Base-by-base conservation (phyloP, 1,140 invertebrate genomes). In the Drosophila nannoptera region DNA sequence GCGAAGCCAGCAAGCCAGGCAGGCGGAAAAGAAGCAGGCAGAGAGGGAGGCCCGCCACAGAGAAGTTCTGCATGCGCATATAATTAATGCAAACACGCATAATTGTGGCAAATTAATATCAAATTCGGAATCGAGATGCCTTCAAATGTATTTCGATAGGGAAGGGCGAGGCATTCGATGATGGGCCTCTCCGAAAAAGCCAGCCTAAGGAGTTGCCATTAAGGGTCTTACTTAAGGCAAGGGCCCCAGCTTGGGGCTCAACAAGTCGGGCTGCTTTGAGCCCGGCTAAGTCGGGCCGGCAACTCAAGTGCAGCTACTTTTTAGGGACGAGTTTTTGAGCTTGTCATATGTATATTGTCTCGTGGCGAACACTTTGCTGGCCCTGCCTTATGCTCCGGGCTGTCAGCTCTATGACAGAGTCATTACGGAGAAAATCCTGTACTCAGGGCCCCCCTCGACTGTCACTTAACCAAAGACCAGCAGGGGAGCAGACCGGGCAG, bases 391-490 rank as follows among this genome's bases (percentile, higher is more conserved):
- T 32, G 53, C 53, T 42, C 36, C 16, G 58, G 22, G 48, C 45
- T 48, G 50, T 62, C 66, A 63, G 54, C 49, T 63, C 29, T 35
- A 49, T 69, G 66, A 69, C 66, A 69, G 42, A 69, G 66, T 69
- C 66, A 69, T 69, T 69, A 69, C 45, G 22, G 22, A 42, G 36
- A 29, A 38, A 38, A 35, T 16, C 7, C n/a, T 8, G 38, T 12
- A 4, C 40, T 0, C n/a, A 48, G 16, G 2, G 32, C 29, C 52
- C 38, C 31, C 33, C 42, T 65, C 22, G 54, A 14, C 29, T 49
- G 46, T 3, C 36, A 50, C 36, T 66, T 50, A 52, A 46, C 14
- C 50, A 43, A 43, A 49, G 53, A 43, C 59, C 14, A 40, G 43
- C 22, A 36, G 33, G 32, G 52, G 35, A 49, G 22, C 22, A 22